Conservation (phyloP, 92 coral and sea anemone genomes). For the Diadumene lineata region DNA sequence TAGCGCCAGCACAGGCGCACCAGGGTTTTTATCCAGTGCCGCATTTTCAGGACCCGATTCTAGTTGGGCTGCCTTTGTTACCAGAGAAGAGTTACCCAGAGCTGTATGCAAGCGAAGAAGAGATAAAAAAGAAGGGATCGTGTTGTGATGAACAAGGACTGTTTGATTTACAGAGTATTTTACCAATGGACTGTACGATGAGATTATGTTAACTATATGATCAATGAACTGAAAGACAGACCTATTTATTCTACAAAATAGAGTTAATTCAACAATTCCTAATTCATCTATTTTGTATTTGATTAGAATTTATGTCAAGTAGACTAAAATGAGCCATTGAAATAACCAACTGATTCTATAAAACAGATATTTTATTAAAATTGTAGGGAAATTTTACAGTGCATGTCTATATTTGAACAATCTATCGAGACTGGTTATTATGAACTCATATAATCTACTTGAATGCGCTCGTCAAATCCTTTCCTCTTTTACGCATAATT, state of each 20-base stretch:
- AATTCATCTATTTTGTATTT: not conserved
- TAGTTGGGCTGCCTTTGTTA: slow-evolving; percentile 28
- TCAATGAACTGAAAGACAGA: not conserved
- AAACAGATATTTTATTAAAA: no score
- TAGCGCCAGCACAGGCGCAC: slow-evolving; percentile 30
- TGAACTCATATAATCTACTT: not conserved
- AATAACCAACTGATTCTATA: no score
- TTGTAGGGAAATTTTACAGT: no score
- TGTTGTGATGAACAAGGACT: slow-evolving; percentile 65
- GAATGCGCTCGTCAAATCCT: not conserved
- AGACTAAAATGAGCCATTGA: no score
- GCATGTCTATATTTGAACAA: no score
- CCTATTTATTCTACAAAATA: not conserved
- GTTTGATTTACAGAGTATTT: slow-evolving; percentile 63
- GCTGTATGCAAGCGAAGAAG: slow-evolving; percentile 63
- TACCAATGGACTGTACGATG: slow-evolving; percentile 42
- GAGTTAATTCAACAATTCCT: not conserved
- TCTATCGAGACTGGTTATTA: no score
- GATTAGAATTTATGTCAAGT: no score
- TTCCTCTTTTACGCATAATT: no score
- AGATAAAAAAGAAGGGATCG: slow-evolving; percentile 58
- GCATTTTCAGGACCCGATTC: slow-evolving; percentile 26
- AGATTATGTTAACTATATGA: not conserved
- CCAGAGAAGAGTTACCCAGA: slow-evolving; percentile 52
- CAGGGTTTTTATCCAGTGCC: slow-evolving; percentile 29